phyloP scores from a whole-genome alignment of 64 coral and sea anemone species.

The Stichodactyla mertensii region DNA sequence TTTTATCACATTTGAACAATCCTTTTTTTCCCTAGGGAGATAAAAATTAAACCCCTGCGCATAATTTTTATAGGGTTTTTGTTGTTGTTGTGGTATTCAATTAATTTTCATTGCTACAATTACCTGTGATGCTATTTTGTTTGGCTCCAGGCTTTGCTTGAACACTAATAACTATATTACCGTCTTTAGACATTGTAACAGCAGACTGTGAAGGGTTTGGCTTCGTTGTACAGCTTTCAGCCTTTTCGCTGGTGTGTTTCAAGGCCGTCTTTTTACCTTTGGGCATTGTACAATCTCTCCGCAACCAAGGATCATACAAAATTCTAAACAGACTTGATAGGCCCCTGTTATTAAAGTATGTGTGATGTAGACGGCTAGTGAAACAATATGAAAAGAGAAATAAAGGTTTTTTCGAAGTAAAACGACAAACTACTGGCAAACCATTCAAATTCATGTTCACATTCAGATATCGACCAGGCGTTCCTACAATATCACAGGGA shows the following conservation, averaged over 20 bases:
- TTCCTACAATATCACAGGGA: background rate
- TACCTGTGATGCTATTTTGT: constrained; percentile 47
- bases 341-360: background rate
- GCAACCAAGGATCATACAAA: background rate
- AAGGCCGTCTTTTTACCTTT: background rate
- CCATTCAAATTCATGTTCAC: background rate
- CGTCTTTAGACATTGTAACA: constrained; percentile 16
- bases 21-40: too few species aligned
- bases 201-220: background rate
- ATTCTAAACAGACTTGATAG: background rate
- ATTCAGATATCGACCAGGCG: background rate
- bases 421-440: background rate
- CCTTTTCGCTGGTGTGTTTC: background rate
- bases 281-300: background rate
- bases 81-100: too few species aligned
- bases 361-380: background rate
- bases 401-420: background rate
- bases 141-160: constrained; percentile 60
- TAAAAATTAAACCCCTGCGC: too few species aligned
- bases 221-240: background rate
- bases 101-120: background rate
- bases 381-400: background rate
- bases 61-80: too few species aligned
- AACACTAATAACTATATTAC: constrained; percentile 30
- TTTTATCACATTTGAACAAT: too few species aligned